Evolutionary conservation across 1,140 invertebrate species (phyloP), one percentile per base, ranked within the genome.

Genomic region (Hydropsyche tenuis): DNA sequence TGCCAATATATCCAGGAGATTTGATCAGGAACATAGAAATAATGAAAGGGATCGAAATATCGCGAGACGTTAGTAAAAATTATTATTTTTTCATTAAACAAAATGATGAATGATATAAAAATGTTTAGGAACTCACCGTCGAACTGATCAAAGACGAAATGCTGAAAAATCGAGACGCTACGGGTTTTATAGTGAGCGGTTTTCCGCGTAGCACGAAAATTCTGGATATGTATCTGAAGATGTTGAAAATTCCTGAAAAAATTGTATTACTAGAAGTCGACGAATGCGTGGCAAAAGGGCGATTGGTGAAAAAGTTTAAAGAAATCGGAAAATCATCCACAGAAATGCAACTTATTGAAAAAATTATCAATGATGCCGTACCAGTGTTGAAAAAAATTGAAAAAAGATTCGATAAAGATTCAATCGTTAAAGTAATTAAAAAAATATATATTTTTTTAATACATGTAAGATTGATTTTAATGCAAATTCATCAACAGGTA

Each of bases 91-190:
- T 66, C 4, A 5, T 7, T 56, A 45, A 37, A 53, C 16, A 14
- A 16, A 42, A 16, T 7, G 18, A 18, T 37, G 23, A 53, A 11
- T 7, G 9, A 5, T 66, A n/a, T 3, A 56, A 46, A 22, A 6
- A 14, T 4, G 66, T 72, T 16, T 78, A 85, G 83, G 82, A 85
- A 84, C 37, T 82, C 48, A 82, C 81, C 63, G 80, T 86, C 56
- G 82, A 85, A 48, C 78, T 86, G 42, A 82, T 86, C 46, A 86
- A 86, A 78, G 84, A 86, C 76, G 81, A 81, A 62, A 86, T 86
- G 84, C 73, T 86, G 60, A 74, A 78, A 74, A 81, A 85, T 30
- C 77, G 81, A 56, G 81, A 83, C 5, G 80, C 83, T 0, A 82
- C 80, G 46, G 85, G 85, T 0, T 86, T 84, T 73, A 84, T 86